Conservation (phyloP, 2,888 invertebrate species). For the Isoperla grammatica region DNA sequence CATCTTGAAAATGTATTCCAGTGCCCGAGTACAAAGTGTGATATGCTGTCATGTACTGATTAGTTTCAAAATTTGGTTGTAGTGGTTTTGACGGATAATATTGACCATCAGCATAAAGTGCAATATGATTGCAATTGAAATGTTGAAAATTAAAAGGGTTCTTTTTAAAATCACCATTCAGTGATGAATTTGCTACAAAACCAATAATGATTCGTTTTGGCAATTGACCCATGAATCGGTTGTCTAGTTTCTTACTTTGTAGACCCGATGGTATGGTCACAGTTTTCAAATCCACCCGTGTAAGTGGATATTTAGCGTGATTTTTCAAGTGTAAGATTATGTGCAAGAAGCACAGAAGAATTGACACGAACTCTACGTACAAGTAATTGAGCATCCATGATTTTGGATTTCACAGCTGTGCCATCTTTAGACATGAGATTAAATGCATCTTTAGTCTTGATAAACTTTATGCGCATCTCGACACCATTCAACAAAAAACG, state of each 20-base stretch:
- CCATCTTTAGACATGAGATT: background rate
- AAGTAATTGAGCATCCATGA: conserved; percentile 30
- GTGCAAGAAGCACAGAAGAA: conserved; percentile 30
- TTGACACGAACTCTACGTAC: conserved; percentile 29
- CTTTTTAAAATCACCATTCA: conserved; percentile 29
- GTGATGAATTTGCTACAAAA: conserved; percentile 19
- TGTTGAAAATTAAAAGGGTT: conserved; percentile 34
- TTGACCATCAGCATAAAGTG: conserved; percentile 32
- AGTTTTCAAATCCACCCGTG: conserved; percentile 27
- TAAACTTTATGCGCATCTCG: conserved; percentile 13
- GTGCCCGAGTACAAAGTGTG: background rate
- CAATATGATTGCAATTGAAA: conserved; percentile 29
- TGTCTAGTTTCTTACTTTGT: conserved; percentile 30
- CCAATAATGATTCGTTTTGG: conserved; percentile 32
- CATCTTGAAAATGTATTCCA: background rate
- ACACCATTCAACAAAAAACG: conserved; percentile 12
- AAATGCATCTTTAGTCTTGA: conserved; percentile 11
- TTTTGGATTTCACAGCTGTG: conserved; percentile 21
- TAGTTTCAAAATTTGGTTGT: conserved; percentile 25
- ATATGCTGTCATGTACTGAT: background rate
- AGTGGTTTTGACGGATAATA: conserved; percentile 30
- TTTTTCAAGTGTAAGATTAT: conserved; percentile 29
- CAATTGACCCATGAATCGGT: conserved; percentile 31
- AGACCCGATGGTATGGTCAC: conserved; percentile 32
- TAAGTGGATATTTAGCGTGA: conserved; percentile 32